A percentile compares a stretch with the other conserved stretches of the same genome.
Conservation (phyloP, 2,797 vertebrate species). For the Phalloptychus januarius region DNA sequence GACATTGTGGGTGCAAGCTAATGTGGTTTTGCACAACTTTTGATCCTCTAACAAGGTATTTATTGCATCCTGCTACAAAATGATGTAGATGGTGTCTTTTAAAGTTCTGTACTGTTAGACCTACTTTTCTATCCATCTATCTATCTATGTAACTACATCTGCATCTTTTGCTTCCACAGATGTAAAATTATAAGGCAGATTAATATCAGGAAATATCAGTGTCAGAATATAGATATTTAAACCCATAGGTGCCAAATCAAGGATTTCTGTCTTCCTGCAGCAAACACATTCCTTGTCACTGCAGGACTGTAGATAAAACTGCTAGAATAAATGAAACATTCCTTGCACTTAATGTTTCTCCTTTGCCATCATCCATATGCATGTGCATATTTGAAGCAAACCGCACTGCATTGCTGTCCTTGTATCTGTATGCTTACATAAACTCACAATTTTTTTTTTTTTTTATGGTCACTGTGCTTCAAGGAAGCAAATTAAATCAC, state of each 20-base stretch:
- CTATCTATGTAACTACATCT: too few species aligned
- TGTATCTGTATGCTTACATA: background rate
- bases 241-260: slow-evolving; percentile 13
- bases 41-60: background rate
- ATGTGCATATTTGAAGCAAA: background rate
- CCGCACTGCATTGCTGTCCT: background rate
- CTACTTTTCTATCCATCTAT: background rate
- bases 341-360: background rate
- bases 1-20: background rate
- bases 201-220: slow-evolving; percentile 57
- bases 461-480: slow-evolving; percentile 11
- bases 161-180: slow-evolving; percentile 40
- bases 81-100: too few species aligned
- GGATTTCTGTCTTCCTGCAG: slow-evolving; percentile 18
- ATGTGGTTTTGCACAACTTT: background rate
- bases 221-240: slow-evolving; percentile 38
- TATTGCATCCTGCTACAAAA: slow-evolving; percentile 3
- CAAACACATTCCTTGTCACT: slow-evolving; percentile 5
- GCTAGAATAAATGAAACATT: background rate
- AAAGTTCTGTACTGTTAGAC: too few species aligned
- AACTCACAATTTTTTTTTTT: slow-evolving; percentile 1
- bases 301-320: background rate
- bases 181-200: slow-evolving; percentile 62
- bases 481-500: slow-evolving; percentile 34
- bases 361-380: background rate